Evolutionary conservation across 2,797 vertebrate species (phyloP).

Genomic region (Mus caroli): DNA sequence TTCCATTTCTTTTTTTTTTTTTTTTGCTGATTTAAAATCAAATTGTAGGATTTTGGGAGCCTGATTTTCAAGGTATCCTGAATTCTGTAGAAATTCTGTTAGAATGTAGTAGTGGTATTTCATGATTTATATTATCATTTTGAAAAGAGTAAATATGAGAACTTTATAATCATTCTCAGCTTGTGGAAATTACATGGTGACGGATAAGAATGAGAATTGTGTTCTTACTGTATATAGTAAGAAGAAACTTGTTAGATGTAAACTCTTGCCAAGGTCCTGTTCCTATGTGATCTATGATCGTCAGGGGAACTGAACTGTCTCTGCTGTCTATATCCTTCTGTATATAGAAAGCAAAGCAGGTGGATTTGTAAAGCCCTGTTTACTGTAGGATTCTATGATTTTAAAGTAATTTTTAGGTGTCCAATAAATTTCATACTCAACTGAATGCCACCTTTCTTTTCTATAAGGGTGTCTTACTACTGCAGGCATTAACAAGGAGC

Average conservation of each 20-base stretch:
- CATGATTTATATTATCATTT: background rate
- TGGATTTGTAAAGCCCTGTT: constrained; percentile 28
- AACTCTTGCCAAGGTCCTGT: background rate
- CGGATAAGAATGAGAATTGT: background rate
- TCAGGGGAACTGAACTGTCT: background rate
- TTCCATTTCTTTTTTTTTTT: constrained; percentile 39
- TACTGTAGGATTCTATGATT: constrained; percentile 28
- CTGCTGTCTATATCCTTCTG: background rate
- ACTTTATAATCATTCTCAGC: background rate
- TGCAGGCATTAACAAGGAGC: constrained; percentile 97
- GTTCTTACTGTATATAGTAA: background rate
- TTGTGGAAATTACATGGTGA: background rate
- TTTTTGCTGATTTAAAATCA: constrained; percentile 45
- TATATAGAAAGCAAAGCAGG: background rate
- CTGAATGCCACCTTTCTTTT: constrained; percentile 52
- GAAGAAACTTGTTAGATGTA: background rate
- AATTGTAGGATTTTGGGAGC: background rate
- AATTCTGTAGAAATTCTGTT: constrained; percentile 19
- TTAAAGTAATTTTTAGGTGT: constrained; percentile 56
- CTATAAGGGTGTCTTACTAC: constrained; percentile 94
- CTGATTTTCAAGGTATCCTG: background rate
- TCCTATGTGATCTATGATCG: background rate
- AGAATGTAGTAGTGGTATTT: background rate
- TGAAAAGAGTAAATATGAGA: background rate
- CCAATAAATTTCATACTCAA: background rate